A percentile compares a stretch with the other conserved stretches of the same genome.
Conservation (phyloP, 2,113 vertebrate species). For the Rhinoptilus africanus region DNA sequence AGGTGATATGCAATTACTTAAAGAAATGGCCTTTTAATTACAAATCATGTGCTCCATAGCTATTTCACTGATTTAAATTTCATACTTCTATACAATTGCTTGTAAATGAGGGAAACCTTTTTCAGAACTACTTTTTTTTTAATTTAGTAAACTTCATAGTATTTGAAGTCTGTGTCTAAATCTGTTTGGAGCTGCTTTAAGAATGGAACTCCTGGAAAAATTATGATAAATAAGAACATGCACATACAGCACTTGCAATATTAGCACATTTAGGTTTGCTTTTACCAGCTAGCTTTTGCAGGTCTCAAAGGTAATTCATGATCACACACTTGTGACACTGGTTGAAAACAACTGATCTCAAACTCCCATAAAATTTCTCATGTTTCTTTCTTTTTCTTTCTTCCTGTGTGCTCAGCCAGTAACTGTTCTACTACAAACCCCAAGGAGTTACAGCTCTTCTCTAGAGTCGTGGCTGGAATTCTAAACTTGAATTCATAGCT, state of each 20-base stretch:
- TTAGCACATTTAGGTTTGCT: neutral
- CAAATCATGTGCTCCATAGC: neutral
- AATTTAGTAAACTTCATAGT: neutral
- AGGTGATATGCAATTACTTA: neutral
- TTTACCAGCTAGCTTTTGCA: neutral
- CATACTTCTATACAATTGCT: neutral
- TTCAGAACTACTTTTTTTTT: neutral
- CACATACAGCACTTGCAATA: neutral
- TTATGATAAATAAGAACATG: neutral
- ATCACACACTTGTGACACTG: neutral
- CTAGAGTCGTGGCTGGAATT: no score
- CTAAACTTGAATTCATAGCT: neutral
- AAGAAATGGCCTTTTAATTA: neutral
- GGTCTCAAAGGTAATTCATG: neutral
- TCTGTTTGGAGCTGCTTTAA: neutral
- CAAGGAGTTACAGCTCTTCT: neutral
- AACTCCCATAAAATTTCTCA: neutral
- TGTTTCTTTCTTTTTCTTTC: no score
- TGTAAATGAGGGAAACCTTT: neutral
- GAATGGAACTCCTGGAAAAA: neutral
- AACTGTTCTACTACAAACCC: neutral
- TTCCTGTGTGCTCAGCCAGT: neutral
- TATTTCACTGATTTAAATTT: neutral
- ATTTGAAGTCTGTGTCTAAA: neutral
- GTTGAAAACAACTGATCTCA: neutral